Evolutionary conservation across 1,140 invertebrate species (phyloP).

Genomic region (Lasaia peninsularis): DNA sequence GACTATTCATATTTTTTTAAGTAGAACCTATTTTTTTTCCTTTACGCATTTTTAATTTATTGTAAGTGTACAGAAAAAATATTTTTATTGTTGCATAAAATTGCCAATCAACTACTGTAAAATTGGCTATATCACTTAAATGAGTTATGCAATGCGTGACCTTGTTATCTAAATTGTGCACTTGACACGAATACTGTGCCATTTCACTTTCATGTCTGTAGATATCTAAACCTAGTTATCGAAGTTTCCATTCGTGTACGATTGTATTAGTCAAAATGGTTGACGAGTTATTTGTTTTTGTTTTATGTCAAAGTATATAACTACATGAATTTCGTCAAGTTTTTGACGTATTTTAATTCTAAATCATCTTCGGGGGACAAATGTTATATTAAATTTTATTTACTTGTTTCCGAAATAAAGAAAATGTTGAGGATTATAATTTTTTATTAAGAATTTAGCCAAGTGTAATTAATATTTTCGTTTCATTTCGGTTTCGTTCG

Average conservation of each 20-base stretch:
- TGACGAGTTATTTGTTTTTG: not conserved
- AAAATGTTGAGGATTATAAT: not conserved
- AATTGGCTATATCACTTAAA: conserved; percentile 47
- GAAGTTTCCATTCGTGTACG: not conserved
- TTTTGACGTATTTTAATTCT: too few species aligned
- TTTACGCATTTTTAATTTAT: too few species aligned
- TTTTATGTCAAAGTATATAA: too few species aligned
- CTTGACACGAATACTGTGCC: conserved; percentile 75
- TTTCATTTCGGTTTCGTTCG: conserved; percentile 43
- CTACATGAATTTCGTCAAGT: too few species aligned
- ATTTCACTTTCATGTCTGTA: conserved; percentile 72
- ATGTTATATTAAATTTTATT: not conserved
- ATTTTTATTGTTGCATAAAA: not conserved
- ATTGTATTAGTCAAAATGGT: not conserved
- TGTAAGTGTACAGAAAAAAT: not conserved
- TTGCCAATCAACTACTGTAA: not conserved
- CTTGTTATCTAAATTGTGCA: conserved; percentile 76
- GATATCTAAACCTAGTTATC: conserved; percentile 41
- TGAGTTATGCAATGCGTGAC: conserved; percentile 67
- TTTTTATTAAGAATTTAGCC: not conserved
- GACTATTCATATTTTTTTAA: too few species aligned
- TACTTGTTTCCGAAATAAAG: not conserved
- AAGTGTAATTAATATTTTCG: conserved; percentile 37
- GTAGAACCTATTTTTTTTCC: too few species aligned
- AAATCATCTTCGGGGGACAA: too few species aligned